Conservation (phyloP, 2,797 vertebrate genomes). For the Vespertilio murinus region DNA sequence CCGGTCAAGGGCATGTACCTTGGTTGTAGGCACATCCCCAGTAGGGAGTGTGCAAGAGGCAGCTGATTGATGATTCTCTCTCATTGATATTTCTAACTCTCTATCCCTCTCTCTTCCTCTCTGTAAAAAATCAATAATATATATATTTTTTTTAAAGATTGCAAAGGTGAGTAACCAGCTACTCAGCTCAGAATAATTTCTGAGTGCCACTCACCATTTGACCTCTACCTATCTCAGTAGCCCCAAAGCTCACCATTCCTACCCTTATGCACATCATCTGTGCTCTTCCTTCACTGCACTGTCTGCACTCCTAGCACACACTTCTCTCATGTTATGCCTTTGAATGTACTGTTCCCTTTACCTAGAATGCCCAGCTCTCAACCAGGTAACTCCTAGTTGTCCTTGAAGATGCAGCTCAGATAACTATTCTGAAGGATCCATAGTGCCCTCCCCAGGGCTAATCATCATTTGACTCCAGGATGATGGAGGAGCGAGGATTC, state of each 20-base stretch:
- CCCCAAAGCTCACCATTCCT: no score
- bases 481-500: accelerated
- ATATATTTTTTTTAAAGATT: no score
- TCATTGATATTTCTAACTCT: no score
- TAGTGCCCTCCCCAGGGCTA: background rate
- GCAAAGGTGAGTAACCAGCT: background rate
- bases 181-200: background rate
- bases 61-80: no score
- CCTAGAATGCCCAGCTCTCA: background rate
- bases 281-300: background rate
- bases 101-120: no score
- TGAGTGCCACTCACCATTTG: background rate
- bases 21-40: no score
- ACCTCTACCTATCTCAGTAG: background rate
- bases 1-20: no score
- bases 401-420: background rate
- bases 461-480: background rate
- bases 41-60: no score
- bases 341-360: background rate
- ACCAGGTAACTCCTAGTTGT: background rate
- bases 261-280: no score
- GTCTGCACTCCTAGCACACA: no score
- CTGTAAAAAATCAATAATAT: no score
- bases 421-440: background rate
- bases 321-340: background rate